Conservation (phyloP, 2,888 invertebrate genomes). For the Steinernema carpocapsae region DNA sequence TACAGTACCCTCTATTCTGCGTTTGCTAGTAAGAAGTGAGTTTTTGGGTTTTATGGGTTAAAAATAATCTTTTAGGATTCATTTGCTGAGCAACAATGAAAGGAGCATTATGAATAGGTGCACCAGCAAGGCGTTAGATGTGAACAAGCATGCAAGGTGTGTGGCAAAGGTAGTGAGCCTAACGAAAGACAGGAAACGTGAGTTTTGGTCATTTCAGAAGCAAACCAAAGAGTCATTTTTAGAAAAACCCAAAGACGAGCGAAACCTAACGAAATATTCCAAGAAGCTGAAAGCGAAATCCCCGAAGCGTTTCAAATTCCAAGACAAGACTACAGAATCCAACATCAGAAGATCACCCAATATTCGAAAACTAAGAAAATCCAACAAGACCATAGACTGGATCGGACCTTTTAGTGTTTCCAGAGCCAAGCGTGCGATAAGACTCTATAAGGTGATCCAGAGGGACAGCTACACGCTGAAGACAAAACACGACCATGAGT, state of each 20-base stretch:
- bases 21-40: background rate
- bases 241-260: constrained; percentile 20
- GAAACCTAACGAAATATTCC: constrained; percentile 1
- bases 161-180: background rate
- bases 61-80: background rate
- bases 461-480: constrained; percentile 8
- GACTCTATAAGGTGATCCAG: constrained; percentile 5
- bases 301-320: background rate
- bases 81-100: background rate
- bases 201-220: background rate
- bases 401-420: background rate
- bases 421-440: background rate
- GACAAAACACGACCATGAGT: background rate
- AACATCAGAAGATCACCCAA: background rate
- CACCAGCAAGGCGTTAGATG: background rate
- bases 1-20: constrained; percentile 10
- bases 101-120: background rate
- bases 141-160: constrained; percentile 18
- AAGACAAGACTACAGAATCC: background rate
- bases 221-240: too few species aligned
- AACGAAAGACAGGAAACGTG: background rate
- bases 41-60: background rate
- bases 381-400: background rate
- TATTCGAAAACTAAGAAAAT: background rate
- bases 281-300: background rate